Percentiles rank a stretch among this genome's conserved stretches.
Evolutionary conservation across 2,113 vertebrate species (phyloP).

Genomic region (Pao palembangensis): DNA sequence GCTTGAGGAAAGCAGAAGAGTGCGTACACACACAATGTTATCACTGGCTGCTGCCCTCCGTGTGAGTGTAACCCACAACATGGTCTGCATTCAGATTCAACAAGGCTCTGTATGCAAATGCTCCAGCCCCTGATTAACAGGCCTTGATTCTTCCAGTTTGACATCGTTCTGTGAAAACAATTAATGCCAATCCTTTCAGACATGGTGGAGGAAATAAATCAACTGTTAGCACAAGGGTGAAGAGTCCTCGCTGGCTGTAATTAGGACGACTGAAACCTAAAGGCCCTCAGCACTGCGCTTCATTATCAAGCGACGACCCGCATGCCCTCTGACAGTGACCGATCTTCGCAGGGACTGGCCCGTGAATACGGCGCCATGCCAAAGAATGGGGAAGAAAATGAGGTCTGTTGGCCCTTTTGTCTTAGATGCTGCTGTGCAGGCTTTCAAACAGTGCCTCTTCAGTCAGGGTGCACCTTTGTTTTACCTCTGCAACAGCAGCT

Average conservation of each 20-base stretch:
- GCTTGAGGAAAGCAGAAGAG: background rate
- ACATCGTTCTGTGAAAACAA: constrained; percentile 90
- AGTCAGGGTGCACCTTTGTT: too few relatives aligned
- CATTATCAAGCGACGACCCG: constrained; percentile 84
- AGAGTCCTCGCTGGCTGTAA: constrained; percentile 82
- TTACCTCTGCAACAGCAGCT: too few relatives aligned
- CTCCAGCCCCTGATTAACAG: constrained; percentile 79
- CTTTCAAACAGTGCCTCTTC: too few relatives aligned
- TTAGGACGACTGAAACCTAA: constrained; percentile 82
- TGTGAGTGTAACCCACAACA: constrained; percentile 12
- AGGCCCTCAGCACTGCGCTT: constrained; percentile 76
- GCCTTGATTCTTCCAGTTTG: constrained; percentile 82
- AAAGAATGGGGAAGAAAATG: constrained; percentile 53
- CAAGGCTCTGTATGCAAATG: constrained; percentile 71
- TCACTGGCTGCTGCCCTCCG: constrained; percentile 11
- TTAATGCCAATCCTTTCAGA: constrained; percentile 85
- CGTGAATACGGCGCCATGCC: constrained; percentile 46
- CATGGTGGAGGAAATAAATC: constrained; percentile 89
- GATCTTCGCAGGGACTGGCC: constrained; percentile 61
- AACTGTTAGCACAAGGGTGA: constrained; percentile 88
- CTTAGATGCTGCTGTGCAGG: constrained; percentile 17
- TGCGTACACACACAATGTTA: background rate
- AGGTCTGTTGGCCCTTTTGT: constrained; percentile 59
- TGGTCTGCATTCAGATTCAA: constrained; percentile 15
- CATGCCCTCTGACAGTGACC: constrained; percentile 78